phyloP scores from a whole-genome alignment of 37 sponge, comb jelly and placozoan genomes.

The Ianthella basta region DNA sequence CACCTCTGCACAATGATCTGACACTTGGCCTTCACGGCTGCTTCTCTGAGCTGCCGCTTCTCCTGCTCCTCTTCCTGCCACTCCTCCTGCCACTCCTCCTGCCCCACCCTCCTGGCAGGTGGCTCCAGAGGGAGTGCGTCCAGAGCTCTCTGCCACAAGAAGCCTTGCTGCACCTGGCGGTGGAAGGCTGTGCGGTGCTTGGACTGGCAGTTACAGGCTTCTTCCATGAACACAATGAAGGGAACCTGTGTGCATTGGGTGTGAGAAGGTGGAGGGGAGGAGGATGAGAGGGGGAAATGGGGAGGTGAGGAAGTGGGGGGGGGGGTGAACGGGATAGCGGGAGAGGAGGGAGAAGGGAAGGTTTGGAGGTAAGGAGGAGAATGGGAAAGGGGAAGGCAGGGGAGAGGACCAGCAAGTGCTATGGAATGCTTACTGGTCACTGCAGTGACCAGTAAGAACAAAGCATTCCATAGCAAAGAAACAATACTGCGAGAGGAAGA shows the following conservation, averaged over 20 bases:
- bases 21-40: slow-evolving; percentile 44
- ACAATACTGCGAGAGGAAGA: no score
- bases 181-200: neutral
- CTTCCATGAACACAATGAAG: slow-evolving; percentile 3
- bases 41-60: neutral
- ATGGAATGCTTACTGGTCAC: no score
- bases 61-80: neutral
- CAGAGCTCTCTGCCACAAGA: slow-evolving; percentile 62
- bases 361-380: neutral
- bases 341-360: no score
- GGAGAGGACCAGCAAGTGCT: no score
- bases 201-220: slow-evolving; percentile 14
- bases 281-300: no score
- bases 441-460: no score
- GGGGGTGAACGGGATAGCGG: no score
- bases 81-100: neutral
- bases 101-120: neutral
- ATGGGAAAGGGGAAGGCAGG: neutral
- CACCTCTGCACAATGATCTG: slow-evolving; percentile 67
- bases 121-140: slow-evolving; percentile 51
- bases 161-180: slow-evolving; percentile 10
- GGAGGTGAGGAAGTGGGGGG: neutral
- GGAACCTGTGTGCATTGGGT: neutral
- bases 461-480: no score
- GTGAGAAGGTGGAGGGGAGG: no score